Evolutionary conservation across 2,113 vertebrate genomes (phyloP).

Genomic region (Glareola pratincola): DNA sequence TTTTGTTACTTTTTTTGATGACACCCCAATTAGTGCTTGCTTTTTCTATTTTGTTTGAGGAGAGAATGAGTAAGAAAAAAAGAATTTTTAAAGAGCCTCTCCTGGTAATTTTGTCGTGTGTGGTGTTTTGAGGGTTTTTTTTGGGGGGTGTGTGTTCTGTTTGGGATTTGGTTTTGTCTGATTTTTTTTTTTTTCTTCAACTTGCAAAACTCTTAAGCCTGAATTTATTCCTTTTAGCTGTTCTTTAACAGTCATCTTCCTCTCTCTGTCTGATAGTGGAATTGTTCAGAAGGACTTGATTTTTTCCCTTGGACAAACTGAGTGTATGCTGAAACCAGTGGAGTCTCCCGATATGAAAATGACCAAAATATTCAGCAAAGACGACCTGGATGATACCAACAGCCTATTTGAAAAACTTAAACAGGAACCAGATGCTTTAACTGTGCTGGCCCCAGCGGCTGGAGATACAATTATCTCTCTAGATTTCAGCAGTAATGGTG

Average conservation of each 20-base stretch:
- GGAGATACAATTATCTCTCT: conserved; percentile 92
- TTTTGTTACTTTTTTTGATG: background rate
- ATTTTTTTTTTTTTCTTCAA: background rate
- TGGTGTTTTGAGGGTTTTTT: background rate
- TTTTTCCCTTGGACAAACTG: conserved; percentile 93
- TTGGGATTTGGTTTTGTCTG: background rate
- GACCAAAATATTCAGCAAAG: conserved; percentile 80
- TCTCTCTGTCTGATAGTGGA: conserved; percentile 77
- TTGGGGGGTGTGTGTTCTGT: background rate
- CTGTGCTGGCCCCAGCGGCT: conserved; percentile 89
- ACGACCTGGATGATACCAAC: conserved; percentile 68
- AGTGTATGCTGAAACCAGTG: conserved; percentile 77
- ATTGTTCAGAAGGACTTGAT: conserved; percentile 91
- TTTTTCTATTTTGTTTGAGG: background rate
- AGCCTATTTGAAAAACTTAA: conserved; percentile 91
- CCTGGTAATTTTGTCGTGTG: background rate
- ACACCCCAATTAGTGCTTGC: background rate
- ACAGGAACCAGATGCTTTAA: conserved; percentile 89
- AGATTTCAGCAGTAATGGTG: conserved; percentile 89
- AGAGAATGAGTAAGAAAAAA: background rate
- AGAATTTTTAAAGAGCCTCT: background rate
- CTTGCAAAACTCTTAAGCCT: background rate
- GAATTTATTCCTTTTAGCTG: background rate
- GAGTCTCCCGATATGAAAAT: conserved; percentile 81
- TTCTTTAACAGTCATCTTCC: background rate